Percentiles rank a stretch among this genome's conserved stretches.
phyloP scores from a whole-genome alignment of 2,113 vertebrate species.

The Melanerpes formicivorus region DNA sequence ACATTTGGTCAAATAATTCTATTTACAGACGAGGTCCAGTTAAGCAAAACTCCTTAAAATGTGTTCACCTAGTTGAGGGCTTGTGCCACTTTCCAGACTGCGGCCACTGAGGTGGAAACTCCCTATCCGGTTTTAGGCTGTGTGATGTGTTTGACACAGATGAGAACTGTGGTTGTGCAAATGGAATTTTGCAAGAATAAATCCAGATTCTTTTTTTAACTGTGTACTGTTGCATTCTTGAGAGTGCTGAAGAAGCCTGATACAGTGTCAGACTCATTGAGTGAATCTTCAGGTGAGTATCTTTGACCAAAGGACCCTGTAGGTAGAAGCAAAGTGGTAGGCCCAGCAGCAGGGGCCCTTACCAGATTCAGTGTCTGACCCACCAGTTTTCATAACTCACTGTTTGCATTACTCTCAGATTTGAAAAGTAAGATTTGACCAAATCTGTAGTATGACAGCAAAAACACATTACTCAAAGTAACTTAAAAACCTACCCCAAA shows the following conservation, averaged over 20 bases:
- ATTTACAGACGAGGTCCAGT: not conserved
- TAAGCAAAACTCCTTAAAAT: not conserved
- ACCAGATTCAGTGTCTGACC: not conserved
- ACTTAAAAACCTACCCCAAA: not conserved
- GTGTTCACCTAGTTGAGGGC: not conserved
- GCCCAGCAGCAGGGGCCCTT: not conserved
- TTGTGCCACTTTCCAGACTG: not conserved
- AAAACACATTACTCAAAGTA: not conserved
- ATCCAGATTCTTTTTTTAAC: not conserved
- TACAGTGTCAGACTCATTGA: fast-evolving
- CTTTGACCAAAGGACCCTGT: not conserved
- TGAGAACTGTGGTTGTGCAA: not conserved
- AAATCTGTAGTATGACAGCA: not conserved
- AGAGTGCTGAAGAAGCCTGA: not conserved
- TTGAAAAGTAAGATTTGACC: not conserved
- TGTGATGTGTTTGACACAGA: not conserved
- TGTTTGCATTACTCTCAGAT: not conserved
- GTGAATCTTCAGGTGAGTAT: not conserved
- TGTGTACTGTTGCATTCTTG: not conserved
- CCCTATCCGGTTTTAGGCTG: not conserved
- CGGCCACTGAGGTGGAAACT: not conserved
- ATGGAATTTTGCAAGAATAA: slow-evolving; percentile 27
- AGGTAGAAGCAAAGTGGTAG: not conserved
- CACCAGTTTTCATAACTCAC: fast-evolving
- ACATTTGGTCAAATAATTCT: not conserved